phyloP scores from a whole-genome alignment of 2,797 vertebrate genomes.

The Brachymystax lenok region DNA sequence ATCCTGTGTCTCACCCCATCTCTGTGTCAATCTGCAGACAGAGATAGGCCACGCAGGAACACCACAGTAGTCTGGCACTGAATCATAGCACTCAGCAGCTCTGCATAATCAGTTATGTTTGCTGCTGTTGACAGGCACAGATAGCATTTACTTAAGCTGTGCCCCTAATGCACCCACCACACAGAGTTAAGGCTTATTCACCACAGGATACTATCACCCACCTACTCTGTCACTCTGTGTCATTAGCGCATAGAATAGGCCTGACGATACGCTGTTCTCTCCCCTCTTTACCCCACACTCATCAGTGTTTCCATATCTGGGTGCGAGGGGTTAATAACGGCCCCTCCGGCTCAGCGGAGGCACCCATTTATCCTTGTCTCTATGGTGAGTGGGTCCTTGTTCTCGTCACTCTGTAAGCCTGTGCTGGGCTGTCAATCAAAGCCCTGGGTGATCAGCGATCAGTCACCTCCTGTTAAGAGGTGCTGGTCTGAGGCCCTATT shows the following conservation, averaged over 20 bases:
- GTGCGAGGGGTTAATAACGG: slow-evolving; percentile 67
- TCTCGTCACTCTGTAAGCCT: slow-evolving; percentile 69
- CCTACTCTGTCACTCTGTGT: slow-evolving; percentile 64
- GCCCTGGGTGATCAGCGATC: slow-evolving; percentile 69
- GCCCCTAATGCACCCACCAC: slow-evolving; percentile 58
- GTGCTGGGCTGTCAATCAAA: slow-evolving; percentile 71
- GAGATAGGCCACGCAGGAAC: slow-evolving; percentile 45
- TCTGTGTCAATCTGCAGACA: slow-evolving; percentile 35
- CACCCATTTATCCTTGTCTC: slow-evolving; percentile 63
- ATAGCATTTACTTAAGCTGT: slow-evolving; percentile 62
- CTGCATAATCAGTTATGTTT: slow-evolving; percentile 54
- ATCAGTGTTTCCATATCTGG: slow-evolving; percentile 66
- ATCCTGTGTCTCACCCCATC: slow-evolving; percentile 38
- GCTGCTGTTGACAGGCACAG: slow-evolving; percentile 52
- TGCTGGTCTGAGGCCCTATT: slow-evolving; percentile 69
- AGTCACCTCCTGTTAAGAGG: slow-evolving; percentile 71
- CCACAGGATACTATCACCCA: slow-evolving; percentile 45
- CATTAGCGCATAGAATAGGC: slow-evolving; percentile 47
- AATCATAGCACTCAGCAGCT: slow-evolving; percentile 64
- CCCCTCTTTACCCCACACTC: slow-evolving; percentile 38
- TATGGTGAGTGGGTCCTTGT: slow-evolving; percentile 57
- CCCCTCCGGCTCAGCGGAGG: slow-evolving; percentile 38
- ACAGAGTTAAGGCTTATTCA: slow-evolving; percentile 63
- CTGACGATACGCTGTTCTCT: slow-evolving; percentile 52
- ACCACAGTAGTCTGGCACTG: slow-evolving; percentile 50